Percentiles rank a stretch among this genome's conserved stretches.
These are phyloP conservation scores for Sapayoa aenigma DNA, from an alignment of 2,113 vertebrate species.

Conservation along the genomic window DNA sequence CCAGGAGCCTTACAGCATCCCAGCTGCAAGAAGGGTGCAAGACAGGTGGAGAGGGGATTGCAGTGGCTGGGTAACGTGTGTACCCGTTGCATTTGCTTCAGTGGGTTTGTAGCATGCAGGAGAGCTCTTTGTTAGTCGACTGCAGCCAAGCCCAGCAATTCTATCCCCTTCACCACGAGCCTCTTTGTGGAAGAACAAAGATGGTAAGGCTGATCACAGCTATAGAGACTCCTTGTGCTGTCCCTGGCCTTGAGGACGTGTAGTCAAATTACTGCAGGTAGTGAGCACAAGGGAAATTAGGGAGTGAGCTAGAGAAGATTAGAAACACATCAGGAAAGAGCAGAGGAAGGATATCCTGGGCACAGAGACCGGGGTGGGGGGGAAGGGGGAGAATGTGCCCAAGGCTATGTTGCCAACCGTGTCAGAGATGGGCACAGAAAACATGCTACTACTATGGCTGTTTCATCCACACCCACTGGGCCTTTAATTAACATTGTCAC, in stretches of 20 bases:
- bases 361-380: no score
- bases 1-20: background rate
- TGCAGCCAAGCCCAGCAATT: background rate
- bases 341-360: background rate
- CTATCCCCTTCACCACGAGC: fast-evolving
- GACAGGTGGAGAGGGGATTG: background rate
- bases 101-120: background rate
- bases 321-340: background rate
- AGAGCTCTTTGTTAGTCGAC: background rate
- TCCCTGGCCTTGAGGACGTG: fast-evolving
- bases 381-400: background rate
- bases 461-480: background rate
- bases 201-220: background rate
- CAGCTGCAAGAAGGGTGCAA: background rate
- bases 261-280: background rate
- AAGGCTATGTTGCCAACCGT: fast-evolving
- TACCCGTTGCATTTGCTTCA: background rate
- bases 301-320: background rate
- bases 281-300: background rate
- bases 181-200: fast-evolving
- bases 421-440: background rate
- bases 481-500: background rate
- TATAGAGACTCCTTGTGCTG: background rate
- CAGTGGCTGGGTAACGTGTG: fast-evolving
- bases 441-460: fast-evolving